These are phyloP conservation scores for Aphidius gifuensis DNA, from an alignment of 1,140 invertebrate species.

Conservation along the genomic window DNA sequence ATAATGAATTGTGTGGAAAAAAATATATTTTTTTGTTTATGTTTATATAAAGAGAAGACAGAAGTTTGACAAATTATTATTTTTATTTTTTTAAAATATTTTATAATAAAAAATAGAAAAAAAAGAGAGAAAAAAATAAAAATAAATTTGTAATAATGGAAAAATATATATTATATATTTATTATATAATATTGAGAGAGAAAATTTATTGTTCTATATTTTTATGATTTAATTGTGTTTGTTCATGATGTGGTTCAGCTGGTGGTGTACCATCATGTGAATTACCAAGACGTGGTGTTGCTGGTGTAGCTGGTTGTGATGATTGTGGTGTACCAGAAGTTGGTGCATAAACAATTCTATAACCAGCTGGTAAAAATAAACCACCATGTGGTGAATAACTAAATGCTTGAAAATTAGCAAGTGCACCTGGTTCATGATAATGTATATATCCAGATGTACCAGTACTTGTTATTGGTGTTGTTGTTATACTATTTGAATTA, in stretches of 20 bases:
- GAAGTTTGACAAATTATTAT: too few species aligned
- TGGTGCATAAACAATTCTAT: slow-evolving; percentile 47
- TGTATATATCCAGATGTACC: slow-evolving; percentile 37
- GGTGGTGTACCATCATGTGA: slow-evolving; percentile 49
- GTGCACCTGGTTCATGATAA: slow-evolving; percentile 41
- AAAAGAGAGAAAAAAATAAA: slow-evolving; percentile 18
- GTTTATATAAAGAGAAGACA: too few species aligned
- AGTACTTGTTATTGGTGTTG: slow-evolving; percentile 32
- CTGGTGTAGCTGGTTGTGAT: slow-evolving; percentile 44
- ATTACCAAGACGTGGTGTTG: slow-evolving; percentile 44
- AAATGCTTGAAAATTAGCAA: slow-evolving; percentile 44
- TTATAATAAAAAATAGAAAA: neutral
- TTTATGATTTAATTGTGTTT: slow-evolving; percentile 19
- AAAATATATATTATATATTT: too few species aligned
- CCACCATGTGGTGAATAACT: slow-evolving; percentile 44
- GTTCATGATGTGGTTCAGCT: slow-evolving; percentile 41
- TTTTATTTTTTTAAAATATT: too few species aligned
- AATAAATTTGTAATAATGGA: slow-evolving; percentile 5
- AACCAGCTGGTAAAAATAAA: slow-evolving; percentile 49
- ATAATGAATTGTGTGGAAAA: neutral
- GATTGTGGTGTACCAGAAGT: slow-evolving; percentile 38
- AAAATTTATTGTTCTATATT: slow-evolving; percentile 36
- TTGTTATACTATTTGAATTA: slow-evolving; percentile 20
- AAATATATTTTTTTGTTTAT: too few species aligned
- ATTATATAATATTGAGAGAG: too few species aligned